These are phyloP conservation scores for Lepus americanus DNA, from an alignment of 2,113 vertebrate genomes.

Conservation along the genomic window DNA sequence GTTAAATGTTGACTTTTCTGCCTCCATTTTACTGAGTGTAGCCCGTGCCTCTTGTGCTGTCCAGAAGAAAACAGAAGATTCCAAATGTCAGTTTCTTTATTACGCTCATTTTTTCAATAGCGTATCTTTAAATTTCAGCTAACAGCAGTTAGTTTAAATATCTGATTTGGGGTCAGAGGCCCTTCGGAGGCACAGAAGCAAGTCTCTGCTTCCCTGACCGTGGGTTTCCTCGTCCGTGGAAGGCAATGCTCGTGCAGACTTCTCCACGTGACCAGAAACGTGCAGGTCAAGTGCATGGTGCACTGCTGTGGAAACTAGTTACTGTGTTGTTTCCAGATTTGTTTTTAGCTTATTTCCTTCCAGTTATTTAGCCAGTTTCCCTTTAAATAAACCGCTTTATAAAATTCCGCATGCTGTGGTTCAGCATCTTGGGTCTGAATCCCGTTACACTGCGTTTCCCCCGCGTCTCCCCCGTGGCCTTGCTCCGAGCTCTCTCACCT, in stretches of 20 bases:
- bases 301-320: neutral
- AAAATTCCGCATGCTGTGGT: neutral
- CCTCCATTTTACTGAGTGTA: neutral
- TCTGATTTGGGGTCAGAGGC: neutral
- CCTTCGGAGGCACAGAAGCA: neutral
- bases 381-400: neutral
- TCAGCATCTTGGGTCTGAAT: neutral
- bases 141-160: neutral
- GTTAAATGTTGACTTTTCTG: neutral
- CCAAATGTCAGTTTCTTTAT: neutral
- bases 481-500: neutral
- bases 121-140: neutral
- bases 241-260: neutral
- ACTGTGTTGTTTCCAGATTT: neutral
- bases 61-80: neutral
- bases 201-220: neutral
- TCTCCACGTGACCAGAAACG: neutral
- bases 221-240: neutral
- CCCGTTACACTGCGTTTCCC: neutral
- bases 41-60: neutral
- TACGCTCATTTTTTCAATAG: neutral
- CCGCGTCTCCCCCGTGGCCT: neutral
- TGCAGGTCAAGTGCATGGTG: neutral
- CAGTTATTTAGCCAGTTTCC: neutral
- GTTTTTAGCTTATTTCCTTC: constrained; percentile 1